Evolutionary conservation across 2,797 vertebrate species (phyloP).

Genomic region (Pterois miles): DNA sequence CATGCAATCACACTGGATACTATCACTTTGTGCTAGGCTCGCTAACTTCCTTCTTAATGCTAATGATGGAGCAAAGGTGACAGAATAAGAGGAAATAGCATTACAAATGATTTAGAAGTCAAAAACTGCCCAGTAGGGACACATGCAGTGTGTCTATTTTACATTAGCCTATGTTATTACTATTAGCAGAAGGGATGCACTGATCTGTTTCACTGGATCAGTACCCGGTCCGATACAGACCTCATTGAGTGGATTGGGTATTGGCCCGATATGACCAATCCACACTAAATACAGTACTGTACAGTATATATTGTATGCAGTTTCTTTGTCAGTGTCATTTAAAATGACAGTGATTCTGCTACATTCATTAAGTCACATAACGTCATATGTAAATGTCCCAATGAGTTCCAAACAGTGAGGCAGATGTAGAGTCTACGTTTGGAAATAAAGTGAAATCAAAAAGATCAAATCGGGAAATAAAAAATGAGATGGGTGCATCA

Average conservation of each 20-base stretch:
- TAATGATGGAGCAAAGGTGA: background rate
- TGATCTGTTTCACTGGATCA: background rate
- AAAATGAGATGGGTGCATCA: background rate
- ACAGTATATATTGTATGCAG: background rate
- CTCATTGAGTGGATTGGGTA: background rate
- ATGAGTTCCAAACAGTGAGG: background rate
- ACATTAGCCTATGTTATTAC: background rate
- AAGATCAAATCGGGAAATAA: background rate
- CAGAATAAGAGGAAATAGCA: background rate
- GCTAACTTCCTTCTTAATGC: constrained; percentile 32
- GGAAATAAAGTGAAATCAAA: background rate
- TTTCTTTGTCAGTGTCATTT: background rate
- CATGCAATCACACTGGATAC: constrained; percentile 30
- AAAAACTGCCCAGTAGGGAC: background rate
- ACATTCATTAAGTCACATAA: background rate
- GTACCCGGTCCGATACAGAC: background rate
- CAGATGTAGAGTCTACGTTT: background rate
- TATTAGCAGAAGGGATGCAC: background rate
- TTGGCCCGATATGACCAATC: background rate
- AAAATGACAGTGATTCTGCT: background rate
- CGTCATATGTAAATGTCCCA: background rate
- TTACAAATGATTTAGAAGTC: background rate
- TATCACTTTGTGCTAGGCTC: background rate
- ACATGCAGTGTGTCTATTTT: rapidly evolving
- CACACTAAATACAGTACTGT: background rate